These are phyloP conservation scores for Limnephilus marmoratus DNA, from an alignment of 2,888 invertebrate species.

Conservation along the genomic window DNA sequence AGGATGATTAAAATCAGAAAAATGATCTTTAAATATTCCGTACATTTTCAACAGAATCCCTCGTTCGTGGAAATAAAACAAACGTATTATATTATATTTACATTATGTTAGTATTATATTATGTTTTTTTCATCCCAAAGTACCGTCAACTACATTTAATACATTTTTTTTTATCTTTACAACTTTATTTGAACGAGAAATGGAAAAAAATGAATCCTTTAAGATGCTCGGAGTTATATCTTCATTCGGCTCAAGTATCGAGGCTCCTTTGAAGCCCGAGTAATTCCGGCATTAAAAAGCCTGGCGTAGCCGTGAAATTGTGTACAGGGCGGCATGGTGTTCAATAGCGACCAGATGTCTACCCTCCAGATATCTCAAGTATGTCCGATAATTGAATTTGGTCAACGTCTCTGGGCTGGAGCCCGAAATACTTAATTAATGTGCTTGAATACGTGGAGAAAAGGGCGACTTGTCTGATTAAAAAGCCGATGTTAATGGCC, in stretches of 20 bases:
- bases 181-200: too few species aligned
- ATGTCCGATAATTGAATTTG: conserved; percentile 2
- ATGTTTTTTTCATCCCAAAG: too few species aligned
- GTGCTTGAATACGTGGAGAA: background rate
- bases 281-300: background rate
- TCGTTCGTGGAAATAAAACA: too few species aligned
- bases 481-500: background rate
- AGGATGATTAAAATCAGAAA: too few species aligned
- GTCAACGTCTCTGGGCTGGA: background rate
- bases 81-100: too few species aligned
- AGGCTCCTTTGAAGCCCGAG: background rate
- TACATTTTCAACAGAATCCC: too few species aligned
- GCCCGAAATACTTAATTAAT: background rate
- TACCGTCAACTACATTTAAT: too few species aligned
- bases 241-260: background rate
- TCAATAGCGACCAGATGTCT: background rate
- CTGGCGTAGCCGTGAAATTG: background rate
- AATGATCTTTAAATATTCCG: too few species aligned
- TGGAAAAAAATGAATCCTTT: too few species aligned
- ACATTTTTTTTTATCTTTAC: too few species aligned
- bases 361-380: background rate
- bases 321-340: background rate
- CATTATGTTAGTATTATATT: too few species aligned
- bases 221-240: background rate
- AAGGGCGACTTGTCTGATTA: background rate